Evolutionary conservation across 2,888 invertebrate species (phyloP).

Genomic region (Diachrysia chrysitis): DNA sequence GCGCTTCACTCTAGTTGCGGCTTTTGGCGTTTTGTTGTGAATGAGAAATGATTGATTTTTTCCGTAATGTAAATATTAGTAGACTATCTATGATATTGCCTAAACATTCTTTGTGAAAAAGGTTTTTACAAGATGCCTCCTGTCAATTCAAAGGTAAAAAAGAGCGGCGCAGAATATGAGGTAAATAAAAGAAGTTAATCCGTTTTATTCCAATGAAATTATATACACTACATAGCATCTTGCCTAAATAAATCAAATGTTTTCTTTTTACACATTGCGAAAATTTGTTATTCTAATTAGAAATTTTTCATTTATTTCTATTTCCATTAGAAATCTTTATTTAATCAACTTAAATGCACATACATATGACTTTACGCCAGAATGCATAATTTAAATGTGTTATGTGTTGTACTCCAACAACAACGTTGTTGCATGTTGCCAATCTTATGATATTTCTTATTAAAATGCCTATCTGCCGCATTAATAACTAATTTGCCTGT

Average conservation of each 20-base stretch:
- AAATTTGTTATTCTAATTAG: conserved; percentile 10
- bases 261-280: not conserved
- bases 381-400: no score
- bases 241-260: not conserved
- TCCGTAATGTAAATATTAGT: conserved; percentile 65
- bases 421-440: no score
- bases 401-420: not conserved
- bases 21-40: conserved; percentile 69
- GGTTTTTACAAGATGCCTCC: conserved; percentile 78
- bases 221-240: not conserved
- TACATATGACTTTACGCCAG: conserved; percentile 11
- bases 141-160: conserved; percentile 84
- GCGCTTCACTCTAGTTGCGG: conserved; percentile 60
- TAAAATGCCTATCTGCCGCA: conserved; percentile 11
- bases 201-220: conserved; percentile 7
- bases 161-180: conserved; percentile 86
- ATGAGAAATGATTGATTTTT: conserved; percentile 62
- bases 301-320: conserved; percentile 46
- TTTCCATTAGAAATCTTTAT: conserved; percentile 40
- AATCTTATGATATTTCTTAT: conserved; percentile 8
- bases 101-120: conserved; percentile 25
- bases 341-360: conserved; percentile 12
- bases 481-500: conserved; percentile 39
- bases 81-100: conserved; percentile 44
- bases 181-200: conserved; percentile 70